A percentile compares a stretch with the other conserved stretches of the same genome.
These are phyloP conservation scores for Drosophila formosana DNA, from an alignment of 2,888 invertebrate species.

Conservation along the genomic window DNA sequence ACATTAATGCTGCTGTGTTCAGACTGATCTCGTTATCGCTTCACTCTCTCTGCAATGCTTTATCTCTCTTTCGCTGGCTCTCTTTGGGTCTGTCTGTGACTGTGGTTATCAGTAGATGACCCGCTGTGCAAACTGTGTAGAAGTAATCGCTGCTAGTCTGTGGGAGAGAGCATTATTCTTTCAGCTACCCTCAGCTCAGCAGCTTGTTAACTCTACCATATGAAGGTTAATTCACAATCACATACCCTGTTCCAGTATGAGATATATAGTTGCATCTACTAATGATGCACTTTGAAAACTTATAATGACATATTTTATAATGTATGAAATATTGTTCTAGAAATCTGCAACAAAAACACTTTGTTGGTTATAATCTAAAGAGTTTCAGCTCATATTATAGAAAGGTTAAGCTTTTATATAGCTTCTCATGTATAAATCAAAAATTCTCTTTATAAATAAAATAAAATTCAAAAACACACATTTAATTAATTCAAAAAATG, in stretches of 20 bases:
- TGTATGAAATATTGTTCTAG: too few relatives aligned
- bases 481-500: too few relatives aligned
- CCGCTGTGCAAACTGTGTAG: constrained; percentile 25
- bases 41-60: constrained; percentile 11
- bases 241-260: constrained; percentile 14
- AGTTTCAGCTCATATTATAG: too few relatives aligned
- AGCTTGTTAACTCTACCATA: constrained; percentile 9
- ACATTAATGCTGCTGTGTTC: constrained; percentile 2
- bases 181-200: neutral
- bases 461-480: too few relatives aligned
- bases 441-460: too few relatives aligned
- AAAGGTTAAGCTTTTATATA: too few relatives aligned
- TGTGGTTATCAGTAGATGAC: constrained; percentile 47
- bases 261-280: too few relatives aligned
- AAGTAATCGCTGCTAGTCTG: neutral
- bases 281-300: too few relatives aligned
- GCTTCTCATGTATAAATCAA: too few relatives aligned
- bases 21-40: constrained; percentile 4
- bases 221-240: neutral
- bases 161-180: constrained; percentile 8
- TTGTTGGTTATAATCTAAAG: too few relatives aligned
- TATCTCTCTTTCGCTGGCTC: constrained; percentile 15
- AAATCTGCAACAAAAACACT: too few relatives aligned
- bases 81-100: neutral
- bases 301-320: too few relatives aligned